Conservation (phyloP, 2,888 invertebrate species). For the Lasioglossum leucozonium region DNA sequence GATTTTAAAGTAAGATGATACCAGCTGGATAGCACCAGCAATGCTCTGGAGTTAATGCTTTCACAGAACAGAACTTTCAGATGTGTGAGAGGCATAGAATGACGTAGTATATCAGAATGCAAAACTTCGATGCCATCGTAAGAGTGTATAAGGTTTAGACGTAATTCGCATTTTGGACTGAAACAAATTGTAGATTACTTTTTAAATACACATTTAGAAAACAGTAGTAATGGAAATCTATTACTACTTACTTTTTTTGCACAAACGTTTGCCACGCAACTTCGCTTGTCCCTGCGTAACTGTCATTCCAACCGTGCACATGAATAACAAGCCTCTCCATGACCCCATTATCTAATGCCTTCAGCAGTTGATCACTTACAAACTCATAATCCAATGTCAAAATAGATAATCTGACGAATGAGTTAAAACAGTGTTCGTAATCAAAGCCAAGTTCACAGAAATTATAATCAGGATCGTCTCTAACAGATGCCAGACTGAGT, state of each 20-base stretch:
- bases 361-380: conserved; percentile 85
- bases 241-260: conserved; percentile 83
- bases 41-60: conserved; percentile 86
- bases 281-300: conserved; percentile 88
- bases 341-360: conserved; percentile 83
- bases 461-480: conserved; percentile 90
- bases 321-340: conserved; percentile 89
- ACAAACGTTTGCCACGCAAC: conserved; percentile 88
- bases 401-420: conserved; percentile 84
- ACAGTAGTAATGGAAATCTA: background rate
- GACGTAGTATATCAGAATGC: conserved; percentile 87
- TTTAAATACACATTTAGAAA: background rate
- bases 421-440: conserved; percentile 85
- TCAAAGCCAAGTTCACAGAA: conserved; percentile 85
- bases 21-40: conserved; percentile 86
- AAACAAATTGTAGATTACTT: conserved; percentile 27
- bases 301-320: conserved; percentile 88
- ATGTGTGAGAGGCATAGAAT: conserved; percentile 90
- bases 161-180: conserved; percentile 86
- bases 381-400: conserved; percentile 87
- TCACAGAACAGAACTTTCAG: conserved; percentile 91
- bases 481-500: conserved; percentile 90
- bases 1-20: conserved; percentile 86
- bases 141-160: conserved; percentile 89
- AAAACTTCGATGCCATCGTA: conserved; percentile 88